Conservation (phyloP, 2,797 vertebrate genomes). For the Coendou prehensilis region DNA sequence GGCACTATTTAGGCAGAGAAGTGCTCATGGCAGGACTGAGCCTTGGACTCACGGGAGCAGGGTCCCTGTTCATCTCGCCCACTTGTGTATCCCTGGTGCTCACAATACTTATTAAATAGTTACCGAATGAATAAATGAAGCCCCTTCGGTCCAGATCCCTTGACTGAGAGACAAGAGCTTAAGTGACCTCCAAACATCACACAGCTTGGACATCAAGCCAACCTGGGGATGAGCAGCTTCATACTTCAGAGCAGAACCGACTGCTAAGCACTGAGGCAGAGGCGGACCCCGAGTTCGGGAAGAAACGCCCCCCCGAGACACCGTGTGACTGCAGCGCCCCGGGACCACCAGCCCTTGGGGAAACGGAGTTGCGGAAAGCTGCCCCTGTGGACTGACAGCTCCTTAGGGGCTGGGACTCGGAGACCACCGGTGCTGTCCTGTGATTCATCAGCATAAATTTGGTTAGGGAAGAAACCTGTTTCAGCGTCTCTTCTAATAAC, state of each 20-base stretch:
- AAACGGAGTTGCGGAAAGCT: background rate
- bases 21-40: background rate
- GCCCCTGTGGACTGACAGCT: background rate
- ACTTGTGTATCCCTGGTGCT: background rate
- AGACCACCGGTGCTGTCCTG: background rate
- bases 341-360: background rate
- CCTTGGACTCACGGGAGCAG: background rate
- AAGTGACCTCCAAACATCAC: too few species aligned
- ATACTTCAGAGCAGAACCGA: background rate
- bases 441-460: background rate
- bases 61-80: too few species aligned
- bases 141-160: background rate
- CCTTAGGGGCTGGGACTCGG: background rate
- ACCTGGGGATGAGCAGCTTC: background rate
- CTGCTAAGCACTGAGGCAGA: background rate
- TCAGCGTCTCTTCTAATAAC: background rate
- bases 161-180: background rate
- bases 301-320: background rate
- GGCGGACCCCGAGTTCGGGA: background rate
- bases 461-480: background rate
- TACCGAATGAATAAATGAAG: background rate
- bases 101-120: too few species aligned
- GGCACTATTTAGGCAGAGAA: background rate
- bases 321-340: background rate
- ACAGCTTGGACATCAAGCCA: background rate